Conservation (phyloP, 2,113 vertebrate genomes). For the Oncorhynchus masou region DNA sequence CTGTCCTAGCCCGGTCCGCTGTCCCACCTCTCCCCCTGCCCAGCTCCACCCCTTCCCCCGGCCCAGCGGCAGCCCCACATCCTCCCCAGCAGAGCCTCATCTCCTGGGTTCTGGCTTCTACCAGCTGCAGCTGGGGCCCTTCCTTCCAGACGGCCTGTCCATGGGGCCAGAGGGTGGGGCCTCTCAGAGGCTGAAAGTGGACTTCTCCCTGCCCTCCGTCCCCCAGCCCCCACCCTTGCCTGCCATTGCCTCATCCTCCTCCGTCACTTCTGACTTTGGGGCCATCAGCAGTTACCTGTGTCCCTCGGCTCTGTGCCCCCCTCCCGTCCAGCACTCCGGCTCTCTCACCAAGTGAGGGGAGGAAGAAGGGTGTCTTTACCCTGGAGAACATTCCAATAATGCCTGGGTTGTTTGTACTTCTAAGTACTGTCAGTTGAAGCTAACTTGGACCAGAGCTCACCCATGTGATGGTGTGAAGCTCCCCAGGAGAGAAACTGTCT, state of each 20-base stretch:
- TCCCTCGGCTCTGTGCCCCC: slow-evolving; percentile 39
- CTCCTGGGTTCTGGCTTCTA: slow-evolving; percentile 64
- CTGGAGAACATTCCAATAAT: not conserved
- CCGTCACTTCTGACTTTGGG: slow-evolving; percentile 79
- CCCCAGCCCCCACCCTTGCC: slow-evolving; percentile 46
- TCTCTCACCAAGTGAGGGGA: slow-evolving; percentile 80
- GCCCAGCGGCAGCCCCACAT: slow-evolving; percentile 28
- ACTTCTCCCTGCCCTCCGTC: slow-evolving; percentile 53
- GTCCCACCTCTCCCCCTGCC: slow-evolving; percentile 33
- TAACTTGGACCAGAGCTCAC: not conserved
- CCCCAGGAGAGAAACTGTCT: slow-evolving; percentile 37
- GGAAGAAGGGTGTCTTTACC: not conserved
- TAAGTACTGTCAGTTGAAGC: slow-evolving; percentile 7
- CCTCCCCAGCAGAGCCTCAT: slow-evolving; percentile 30
- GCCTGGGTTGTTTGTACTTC: slow-evolving; percentile 2
- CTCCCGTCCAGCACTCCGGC: slow-evolving; percentile 71
- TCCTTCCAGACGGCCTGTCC: slow-evolving; percentile 51
- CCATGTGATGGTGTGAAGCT: slow-evolving; percentile 7
- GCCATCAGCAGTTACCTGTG: slow-evolving; percentile 79
- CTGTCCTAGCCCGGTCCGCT: slow-evolving; percentile 28
- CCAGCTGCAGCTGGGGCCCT: slow-evolving; percentile 66
- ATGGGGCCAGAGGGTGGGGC: slow-evolving; percentile 15
- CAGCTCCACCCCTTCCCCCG: slow-evolving; percentile 49
- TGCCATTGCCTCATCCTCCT: slow-evolving; percentile 62
- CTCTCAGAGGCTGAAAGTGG: slow-evolving; percentile 53